phyloP scores from a whole-genome alignment of 2,113 vertebrate genomes.

The Scolopax mira region DNA sequence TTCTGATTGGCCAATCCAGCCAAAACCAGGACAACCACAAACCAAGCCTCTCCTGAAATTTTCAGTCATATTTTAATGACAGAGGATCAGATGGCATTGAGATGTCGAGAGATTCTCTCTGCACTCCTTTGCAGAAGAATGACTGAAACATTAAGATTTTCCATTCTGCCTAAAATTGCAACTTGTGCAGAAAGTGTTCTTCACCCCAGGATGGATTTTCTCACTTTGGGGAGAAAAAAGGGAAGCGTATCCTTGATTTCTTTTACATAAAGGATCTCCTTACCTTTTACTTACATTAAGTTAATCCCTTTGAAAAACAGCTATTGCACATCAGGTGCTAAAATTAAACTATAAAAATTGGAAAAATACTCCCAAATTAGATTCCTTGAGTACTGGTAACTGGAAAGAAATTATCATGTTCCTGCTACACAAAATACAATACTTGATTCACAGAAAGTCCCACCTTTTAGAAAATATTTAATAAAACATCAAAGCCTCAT shows the following conservation, averaged over 20 bases:
- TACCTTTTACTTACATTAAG: constrained; percentile 53
- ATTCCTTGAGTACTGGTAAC: constrained; percentile 27
- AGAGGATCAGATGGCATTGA: neutral
- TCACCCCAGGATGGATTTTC: neutral
- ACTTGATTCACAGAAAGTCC: constrained; percentile 53
- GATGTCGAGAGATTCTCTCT: neutral
- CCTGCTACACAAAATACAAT: constrained; percentile 65
- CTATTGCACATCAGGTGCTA: constrained; percentile 30
- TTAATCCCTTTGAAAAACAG: constrained; percentile 52
- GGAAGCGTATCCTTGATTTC: neutral
- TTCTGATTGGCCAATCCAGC: too few species aligned
- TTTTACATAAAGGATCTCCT: constrained; percentile 49
- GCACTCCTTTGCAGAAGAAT: constrained; percentile 45
- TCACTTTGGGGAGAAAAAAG: neutral
- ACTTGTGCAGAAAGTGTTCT: neutral
- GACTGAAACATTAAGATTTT: constrained; percentile 27
- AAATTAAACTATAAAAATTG: constrained; percentile 24
- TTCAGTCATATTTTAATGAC: neutral
- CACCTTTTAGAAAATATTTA: constrained; percentile 75
- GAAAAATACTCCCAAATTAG: constrained; percentile 28
- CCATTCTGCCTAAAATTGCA: neutral
- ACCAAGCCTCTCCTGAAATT: neutral
- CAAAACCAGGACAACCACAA: neutral
- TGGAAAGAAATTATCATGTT: constrained; percentile 54
- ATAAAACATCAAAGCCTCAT: constrained; percentile 77